Percentiles rank a stretch among this genome's conserved stretches.
These are phyloP conservation scores for Sphenodon punctatus DNA, from an alignment of 2,797 vertebrate genomes.

Conservation along the genomic window DNA sequence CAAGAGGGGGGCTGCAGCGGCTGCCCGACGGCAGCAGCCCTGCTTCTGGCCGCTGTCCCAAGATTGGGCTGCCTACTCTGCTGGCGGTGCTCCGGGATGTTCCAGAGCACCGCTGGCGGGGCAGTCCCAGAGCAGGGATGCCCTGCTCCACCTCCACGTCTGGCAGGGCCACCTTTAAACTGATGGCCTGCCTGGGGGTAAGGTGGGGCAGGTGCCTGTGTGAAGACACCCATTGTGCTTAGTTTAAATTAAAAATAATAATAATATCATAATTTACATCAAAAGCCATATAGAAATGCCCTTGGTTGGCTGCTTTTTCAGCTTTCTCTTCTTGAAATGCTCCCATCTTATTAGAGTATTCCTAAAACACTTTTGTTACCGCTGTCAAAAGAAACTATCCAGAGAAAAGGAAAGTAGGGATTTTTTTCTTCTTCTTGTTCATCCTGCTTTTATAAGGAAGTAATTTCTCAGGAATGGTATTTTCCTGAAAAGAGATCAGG, in stretches of 20 bases:
- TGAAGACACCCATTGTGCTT: too few relatives aligned
- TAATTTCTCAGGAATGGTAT: slow-evolving; percentile 34
- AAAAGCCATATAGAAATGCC: slow-evolving; percentile 46
- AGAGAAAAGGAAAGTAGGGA: background rate
- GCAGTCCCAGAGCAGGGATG: too few relatives aligned
- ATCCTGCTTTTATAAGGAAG: slow-evolving; percentile 43
- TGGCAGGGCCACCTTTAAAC: too few relatives aligned
- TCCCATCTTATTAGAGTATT: slow-evolving; percentile 11
- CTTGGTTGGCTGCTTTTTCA: background rate
- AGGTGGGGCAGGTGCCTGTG: too few relatives aligned
- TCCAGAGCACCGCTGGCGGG: too few relatives aligned
- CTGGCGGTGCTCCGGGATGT: too few relatives aligned
- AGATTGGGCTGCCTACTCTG: too few relatives aligned
- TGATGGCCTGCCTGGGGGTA: too few relatives aligned
- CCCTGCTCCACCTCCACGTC: too few relatives aligned
- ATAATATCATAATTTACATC: slow-evolving; percentile 60
- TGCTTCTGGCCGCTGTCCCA: too few relatives aligned
- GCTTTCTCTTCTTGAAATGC: slow-evolving; percentile 20
- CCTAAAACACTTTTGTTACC: slow-evolving; percentile 29
- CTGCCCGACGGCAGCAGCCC: too few relatives aligned
- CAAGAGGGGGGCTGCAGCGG: too few relatives aligned
- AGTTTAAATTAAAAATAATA: slow-evolving; percentile 27
- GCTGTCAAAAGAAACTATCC: slow-evolving; percentile 17
- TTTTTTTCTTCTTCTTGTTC: slow-evolving; percentile 21
- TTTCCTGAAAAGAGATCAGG: slow-evolving; percentile 53